Base-by-base conservation (phyloP, 2,797 vertebrate species). In the Urocyon cinereoargenteus region DNA sequence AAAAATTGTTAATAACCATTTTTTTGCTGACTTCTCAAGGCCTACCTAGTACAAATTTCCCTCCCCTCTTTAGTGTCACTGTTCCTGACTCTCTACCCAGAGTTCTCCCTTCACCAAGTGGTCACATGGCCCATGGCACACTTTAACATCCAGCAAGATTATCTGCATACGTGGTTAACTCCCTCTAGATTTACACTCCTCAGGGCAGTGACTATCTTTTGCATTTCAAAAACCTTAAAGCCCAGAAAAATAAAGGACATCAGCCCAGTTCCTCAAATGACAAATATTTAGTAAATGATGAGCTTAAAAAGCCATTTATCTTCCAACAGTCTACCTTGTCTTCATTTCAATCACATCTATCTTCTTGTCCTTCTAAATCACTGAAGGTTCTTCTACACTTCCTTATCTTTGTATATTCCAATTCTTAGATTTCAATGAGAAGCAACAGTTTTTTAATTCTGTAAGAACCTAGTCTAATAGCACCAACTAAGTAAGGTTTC, bases 191-290 rank as follows among this genome's bases (percentile, higher is more conserved):
- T 78, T 62, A 68, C 2, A 77, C 14, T 22, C 16, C 59, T 91
- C 55, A 10, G 12, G 21, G 40, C 4, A 49, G 9, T 73, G 22
- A 68, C 34, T 51, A 4, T n/a, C 16, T 40, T 94, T 89, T 78
- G 68, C 21, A 92, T 75, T 75, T 95, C 45, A 89, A 95, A 95
- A 78, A n/a, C 31, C 78, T 68, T 62, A 78, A 64, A 36, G 28
- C 22, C 22, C 72, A 84, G 26, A n/a, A n/a, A 66, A 66, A n/a
- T 66, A 66, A 66, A 66, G 49, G 53, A 28, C 15, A 88, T 62
- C 51, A 64, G 31, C 40, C 22, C 57, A 87, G 31, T 57, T 83
- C 24, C 22, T 94, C 28, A 79, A 70, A 82, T 86, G 68, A 51
- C 36, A 96, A 79, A 89, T 84, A 83, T 45, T 40, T 68, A 83